phyloP scores from a whole-genome alignment of 2,888 invertebrate genomes.

The Prenolepis imparis region DNA sequence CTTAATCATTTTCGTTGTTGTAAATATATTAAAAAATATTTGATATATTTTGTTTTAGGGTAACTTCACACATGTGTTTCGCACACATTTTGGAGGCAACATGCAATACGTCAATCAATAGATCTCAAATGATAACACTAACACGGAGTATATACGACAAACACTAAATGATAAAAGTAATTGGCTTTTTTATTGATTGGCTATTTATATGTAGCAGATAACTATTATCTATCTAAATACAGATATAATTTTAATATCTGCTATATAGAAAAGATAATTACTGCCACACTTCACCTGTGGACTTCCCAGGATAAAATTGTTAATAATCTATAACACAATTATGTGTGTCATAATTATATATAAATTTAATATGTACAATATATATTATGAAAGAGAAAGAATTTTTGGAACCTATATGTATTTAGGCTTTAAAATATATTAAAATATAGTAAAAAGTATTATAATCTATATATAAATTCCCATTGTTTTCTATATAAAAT shows the following conservation, averaged over 20 bases:
- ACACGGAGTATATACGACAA: conserved; percentile 8
- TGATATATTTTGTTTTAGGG: background rate
- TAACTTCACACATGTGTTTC: conserved; percentile 17
- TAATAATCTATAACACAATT: conserved; percentile 74
- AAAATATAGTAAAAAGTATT: conserved; percentile 66
- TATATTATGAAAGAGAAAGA: conserved; percentile 51
- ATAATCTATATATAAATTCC: conserved; percentile 46
- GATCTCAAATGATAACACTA: conserved; percentile 30
- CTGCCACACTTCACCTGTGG: conserved; percentile 16
- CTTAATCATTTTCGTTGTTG: conserved; percentile 43
- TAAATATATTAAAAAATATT: conserved; percentile 39
- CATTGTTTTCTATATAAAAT: background rate
- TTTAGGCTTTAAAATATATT: conserved; percentile 53
- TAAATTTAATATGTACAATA: conserved; percentile 67
- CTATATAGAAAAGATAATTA: conserved; percentile 28
- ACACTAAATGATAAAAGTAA: conserved; percentile 7
- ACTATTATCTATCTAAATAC: conserved; percentile 33
- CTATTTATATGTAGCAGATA: conserved; percentile 30
- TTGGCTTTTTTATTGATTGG: conserved; percentile 20
- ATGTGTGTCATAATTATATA: conserved; percentile 73
- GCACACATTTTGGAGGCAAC: conserved; percentile 15
- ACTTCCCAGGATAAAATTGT: conserved; percentile 72
- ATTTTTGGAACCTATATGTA: conserved; percentile 40
- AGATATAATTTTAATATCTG: conserved; percentile 44
- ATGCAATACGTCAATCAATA: background rate